Percentiles rank a stretch among this genome's conserved stretches.
Conservation (phyloP, 2,113 vertebrate species). For the Mus pahari region DNA sequence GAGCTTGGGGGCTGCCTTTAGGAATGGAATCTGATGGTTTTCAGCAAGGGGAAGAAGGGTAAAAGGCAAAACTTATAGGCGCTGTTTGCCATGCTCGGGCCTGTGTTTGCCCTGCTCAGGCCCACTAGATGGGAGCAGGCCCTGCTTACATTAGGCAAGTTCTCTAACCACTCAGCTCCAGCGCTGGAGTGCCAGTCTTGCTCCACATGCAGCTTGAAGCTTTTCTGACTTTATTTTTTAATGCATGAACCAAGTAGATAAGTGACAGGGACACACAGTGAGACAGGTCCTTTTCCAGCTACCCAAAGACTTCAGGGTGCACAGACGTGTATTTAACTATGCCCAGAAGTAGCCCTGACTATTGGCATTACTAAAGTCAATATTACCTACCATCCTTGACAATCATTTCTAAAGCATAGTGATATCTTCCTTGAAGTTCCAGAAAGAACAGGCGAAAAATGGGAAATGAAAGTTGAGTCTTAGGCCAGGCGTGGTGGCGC, state of each 20-base stretch:
- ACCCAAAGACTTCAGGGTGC: neutral
- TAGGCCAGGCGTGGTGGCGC: no score
- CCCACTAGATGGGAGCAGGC: neutral
- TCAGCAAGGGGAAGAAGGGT: neutral
- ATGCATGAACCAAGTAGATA: neutral
- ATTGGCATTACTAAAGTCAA: neutral
- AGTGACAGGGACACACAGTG: neutral
- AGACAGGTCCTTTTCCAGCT: neutral
- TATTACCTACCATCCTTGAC: neutral
- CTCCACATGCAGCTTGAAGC: neutral
- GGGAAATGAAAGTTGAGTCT: no score
- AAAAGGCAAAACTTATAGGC: neutral
- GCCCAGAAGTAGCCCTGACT: neutral
- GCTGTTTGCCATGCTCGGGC: no score
- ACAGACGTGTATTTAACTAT: neutral
- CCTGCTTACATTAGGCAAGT: neutral
- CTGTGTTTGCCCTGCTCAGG: no score
- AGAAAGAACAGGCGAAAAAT: neutral
- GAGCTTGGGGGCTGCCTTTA: no score
- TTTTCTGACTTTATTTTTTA: slow-evolving; percentile 25
- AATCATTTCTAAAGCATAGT: neutral
- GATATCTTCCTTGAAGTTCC: neutral
- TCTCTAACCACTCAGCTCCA: neutral
- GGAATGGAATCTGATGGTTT: neutral
- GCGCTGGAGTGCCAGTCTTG: neutral